phyloP scores from a whole-genome alignment of 2,113 vertebrate species.

The Archocentrus centrarchus region DNA sequence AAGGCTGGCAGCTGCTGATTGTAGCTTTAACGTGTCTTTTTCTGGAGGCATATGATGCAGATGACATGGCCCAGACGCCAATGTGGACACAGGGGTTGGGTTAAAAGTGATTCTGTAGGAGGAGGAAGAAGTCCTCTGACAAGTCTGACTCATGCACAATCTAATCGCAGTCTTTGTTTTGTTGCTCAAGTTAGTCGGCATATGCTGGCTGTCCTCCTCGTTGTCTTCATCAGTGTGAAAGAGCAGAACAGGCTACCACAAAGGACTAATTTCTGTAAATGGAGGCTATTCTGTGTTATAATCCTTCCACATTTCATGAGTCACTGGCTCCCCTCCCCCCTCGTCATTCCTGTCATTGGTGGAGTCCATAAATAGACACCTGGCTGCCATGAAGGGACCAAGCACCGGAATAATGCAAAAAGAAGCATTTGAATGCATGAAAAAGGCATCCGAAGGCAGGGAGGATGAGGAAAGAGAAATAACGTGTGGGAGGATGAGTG shows the following conservation, averaged over 20 bases:
- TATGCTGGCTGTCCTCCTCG: slow-evolving; percentile 27
- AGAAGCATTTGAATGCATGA: slow-evolving; percentile 28
- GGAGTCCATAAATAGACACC: slow-evolving; percentile 74
- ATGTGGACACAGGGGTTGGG: slow-evolving; percentile 12
- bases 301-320: slow-evolving; percentile 71
- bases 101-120: slow-evolving; percentile 51
- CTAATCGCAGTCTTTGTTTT: slow-evolving; percentile 54
- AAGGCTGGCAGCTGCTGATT: neutral
- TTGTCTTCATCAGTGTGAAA: slow-evolving; percentile 24
- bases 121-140: slow-evolving; percentile 34
- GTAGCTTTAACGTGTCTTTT: slow-evolving; percentile 18
- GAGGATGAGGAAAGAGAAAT: neutral
- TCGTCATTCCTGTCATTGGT: slow-evolving; percentile 58
- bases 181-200: slow-evolving; percentile 9
- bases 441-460: slow-evolving; percentile 15
- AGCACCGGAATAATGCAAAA: slow-evolving; percentile 35
- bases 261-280: slow-evolving; percentile 73
- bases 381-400: slow-evolving; percentile 46
- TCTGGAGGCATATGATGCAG: slow-evolving; percentile 12
- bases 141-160: slow-evolving; percentile 59
- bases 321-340: slow-evolving; percentile 52
- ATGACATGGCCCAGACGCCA: slow-evolving; percentile 30
- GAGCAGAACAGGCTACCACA: slow-evolving; percentile 42
- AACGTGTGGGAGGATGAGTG: neutral
- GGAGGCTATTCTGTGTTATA: slow-evolving; percentile 62